Percentiles rank a stretch among this genome's conserved stretches.
These are phyloP conservation scores for Pseudomyrmex flavicornis DNA, from an alignment of 1,140 invertebrate species.

Conservation along the genomic window DNA sequence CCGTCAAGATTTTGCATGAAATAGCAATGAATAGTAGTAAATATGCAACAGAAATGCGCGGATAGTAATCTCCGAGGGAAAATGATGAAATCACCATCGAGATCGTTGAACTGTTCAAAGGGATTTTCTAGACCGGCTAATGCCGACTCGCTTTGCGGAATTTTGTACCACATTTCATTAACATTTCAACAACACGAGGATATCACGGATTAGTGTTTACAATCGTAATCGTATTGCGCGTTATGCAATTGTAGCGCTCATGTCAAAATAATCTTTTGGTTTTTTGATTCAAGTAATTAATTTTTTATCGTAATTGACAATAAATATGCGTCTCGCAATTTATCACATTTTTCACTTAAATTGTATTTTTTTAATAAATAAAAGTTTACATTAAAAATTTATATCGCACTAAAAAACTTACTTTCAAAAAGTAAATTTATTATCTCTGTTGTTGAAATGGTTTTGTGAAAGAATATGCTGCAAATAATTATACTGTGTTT, in stretches of 20 bases:
- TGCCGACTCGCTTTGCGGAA: not conserved
- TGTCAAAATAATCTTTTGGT: not conserved
- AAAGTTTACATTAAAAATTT: no score
- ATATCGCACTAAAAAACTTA: no score
- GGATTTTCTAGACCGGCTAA: not conserved
- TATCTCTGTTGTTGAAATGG: no score
- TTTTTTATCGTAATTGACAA: not conserved
- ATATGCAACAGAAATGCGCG: conserved; percentile 1
- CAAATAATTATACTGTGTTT: no score
- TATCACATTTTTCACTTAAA: no score
- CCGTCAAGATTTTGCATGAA: conserved; percentile 15
- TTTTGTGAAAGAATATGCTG: not conserved
- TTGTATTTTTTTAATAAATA: no score
- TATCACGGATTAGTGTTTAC: not conserved
- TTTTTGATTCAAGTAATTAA: not conserved
- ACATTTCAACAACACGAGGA: not conserved
- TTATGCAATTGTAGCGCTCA: not conserved
- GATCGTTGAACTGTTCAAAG: not conserved
- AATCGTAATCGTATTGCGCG: not conserved
- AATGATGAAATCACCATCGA: conserved; percentile 33
- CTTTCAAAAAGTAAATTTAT: no score
- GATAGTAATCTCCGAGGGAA: conserved; percentile 16
- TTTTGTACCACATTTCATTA: not conserved
- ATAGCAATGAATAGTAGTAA: conserved; percentile 17
- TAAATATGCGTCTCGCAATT: no score